A percentile compares a stretch with the other conserved stretches of the same genome.
phyloP scores from a whole-genome alignment of 1,140 invertebrate species.

The Platyscapa corneri region DNA sequence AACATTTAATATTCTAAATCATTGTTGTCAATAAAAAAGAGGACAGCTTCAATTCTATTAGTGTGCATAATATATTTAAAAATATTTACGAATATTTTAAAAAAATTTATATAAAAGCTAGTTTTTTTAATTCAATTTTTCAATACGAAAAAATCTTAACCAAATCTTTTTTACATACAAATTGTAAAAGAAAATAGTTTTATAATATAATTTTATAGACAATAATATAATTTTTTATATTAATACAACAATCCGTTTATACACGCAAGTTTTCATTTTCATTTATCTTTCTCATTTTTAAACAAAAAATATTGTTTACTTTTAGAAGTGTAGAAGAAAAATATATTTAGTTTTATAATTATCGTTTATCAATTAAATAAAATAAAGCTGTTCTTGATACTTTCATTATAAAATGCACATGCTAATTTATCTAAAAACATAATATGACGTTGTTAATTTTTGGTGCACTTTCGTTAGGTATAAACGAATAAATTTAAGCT shows the following conservation, averaged over 20 bases:
- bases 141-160: background rate
- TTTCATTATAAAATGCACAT: slow-evolving; percentile 32
- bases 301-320: slow-evolving; percentile 9
- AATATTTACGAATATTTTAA: background rate
- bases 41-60: background rate
- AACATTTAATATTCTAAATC: slow-evolving; percentile 3
- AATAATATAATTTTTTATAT: too few relatives aligned
- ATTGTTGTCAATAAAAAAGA: background rate
- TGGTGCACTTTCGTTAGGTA: slow-evolving; percentile 47
- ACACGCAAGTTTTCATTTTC: slow-evolving; percentile 27
- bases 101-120: background rate
- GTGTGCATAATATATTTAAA: background rate
- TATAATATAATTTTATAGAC: slow-evolving; percentile 28
- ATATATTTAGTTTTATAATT: slow-evolving; percentile 13
- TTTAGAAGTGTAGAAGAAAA: slow-evolving; percentile 2
- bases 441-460: slow-evolving; percentile 30
- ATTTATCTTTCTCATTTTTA: slow-evolving; percentile 16
- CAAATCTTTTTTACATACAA: background rate
- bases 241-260: slow-evolving; percentile 13
- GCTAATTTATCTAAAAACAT: slow-evolving; percentile 24
- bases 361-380: slow-evolving; percentile 33
- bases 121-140: background rate
- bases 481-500: slow-evolving; percentile 44
- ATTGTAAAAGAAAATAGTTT: slow-evolving; percentile 35
- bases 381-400: slow-evolving; percentile 31